phyloP scores from a whole-genome alignment of 2,888 invertebrate genomes.

The Xanthorhoe designata region DNA sequence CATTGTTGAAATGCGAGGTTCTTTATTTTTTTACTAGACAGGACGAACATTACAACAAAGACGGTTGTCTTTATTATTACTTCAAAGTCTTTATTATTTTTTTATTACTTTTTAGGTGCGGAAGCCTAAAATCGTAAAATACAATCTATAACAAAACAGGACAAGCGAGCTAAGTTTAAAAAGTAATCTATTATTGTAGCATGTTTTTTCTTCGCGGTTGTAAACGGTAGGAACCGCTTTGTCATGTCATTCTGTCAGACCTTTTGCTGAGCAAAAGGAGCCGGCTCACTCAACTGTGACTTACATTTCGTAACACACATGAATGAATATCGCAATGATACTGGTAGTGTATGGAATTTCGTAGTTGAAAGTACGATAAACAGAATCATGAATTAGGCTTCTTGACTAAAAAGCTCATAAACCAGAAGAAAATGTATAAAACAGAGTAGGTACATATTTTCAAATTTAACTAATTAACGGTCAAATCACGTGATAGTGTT shows the following conservation, averaged over 20 bases:
- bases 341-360: slow-evolving; percentile 2
- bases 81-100: too few species aligned
- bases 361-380: background rate
- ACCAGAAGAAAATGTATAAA: too few species aligned
- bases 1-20: too few species aligned
- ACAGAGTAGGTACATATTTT: too few species aligned
- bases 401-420: too few species aligned
- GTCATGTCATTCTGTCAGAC: slow-evolving; percentile 23
- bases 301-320: slow-evolving; percentile 20
- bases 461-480: too few species aligned
- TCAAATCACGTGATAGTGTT: too few species aligned
- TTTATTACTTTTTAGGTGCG: background rate
- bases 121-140: slow-evolving; percentile 1
- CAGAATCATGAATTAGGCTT: background rate
- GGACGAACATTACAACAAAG: background rate
- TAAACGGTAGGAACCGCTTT: slow-evolving; percentile 21
- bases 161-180: background rate
- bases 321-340: slow-evolving; percentile 19
- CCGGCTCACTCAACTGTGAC: slow-evolving; percentile 23
- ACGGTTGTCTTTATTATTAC: too few species aligned
- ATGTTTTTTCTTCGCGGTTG: slow-evolving; percentile 23
- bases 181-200: slow-evolving; percentile 5
- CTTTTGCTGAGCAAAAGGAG: slow-evolving; percentile 29
- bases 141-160: background rate
- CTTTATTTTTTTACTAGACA: too few species aligned